phyloP scores from a whole-genome alignment of 2,888 invertebrate genomes.

The Thera obeliscata region DNA sequence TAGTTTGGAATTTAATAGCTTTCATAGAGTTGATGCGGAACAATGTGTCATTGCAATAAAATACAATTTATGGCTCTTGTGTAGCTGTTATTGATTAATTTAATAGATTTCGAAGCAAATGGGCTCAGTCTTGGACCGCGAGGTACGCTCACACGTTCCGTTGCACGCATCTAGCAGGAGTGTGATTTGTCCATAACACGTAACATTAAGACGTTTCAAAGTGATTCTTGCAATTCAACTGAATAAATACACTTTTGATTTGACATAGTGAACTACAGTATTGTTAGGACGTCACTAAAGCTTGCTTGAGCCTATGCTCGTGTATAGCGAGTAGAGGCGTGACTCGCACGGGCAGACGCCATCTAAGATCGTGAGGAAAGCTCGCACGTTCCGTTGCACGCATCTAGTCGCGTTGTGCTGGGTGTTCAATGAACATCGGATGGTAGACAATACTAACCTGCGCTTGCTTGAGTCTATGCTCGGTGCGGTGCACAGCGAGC shows the following conservation, averaged over 20 bases:
- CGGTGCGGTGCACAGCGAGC: constrained; percentile 96
- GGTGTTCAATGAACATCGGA: constrained; percentile 71
- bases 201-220: too few species aligned
- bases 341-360: constrained; percentile 96
- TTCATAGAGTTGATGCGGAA: not conserved
- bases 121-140: not conserved
- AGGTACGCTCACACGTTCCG: too few species aligned
- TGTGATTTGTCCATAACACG: constrained; percentile 81
- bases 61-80: constrained; percentile 25
- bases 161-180: too few species aligned
- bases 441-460: constrained; percentile 84
- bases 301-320: constrained; percentile 94
- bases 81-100: constrained; percentile 19
- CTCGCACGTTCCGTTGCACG: constrained; percentile 97
- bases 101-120: not conserved
- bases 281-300: constrained; percentile 48
- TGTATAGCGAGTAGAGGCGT: constrained; percentile 96
- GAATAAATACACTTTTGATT: too few species aligned
- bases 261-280: too few species aligned
- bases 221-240: too few species aligned
- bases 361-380: constrained; percentile 95
- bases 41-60: not conserved
- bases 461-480: constrained; percentile 94
- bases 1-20: constrained; percentile 6
- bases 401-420: constrained; percentile 95